Evolutionary conservation across 2,113 vertebrate species (phyloP).

Genomic region (Chionodraco myersi): DNA sequence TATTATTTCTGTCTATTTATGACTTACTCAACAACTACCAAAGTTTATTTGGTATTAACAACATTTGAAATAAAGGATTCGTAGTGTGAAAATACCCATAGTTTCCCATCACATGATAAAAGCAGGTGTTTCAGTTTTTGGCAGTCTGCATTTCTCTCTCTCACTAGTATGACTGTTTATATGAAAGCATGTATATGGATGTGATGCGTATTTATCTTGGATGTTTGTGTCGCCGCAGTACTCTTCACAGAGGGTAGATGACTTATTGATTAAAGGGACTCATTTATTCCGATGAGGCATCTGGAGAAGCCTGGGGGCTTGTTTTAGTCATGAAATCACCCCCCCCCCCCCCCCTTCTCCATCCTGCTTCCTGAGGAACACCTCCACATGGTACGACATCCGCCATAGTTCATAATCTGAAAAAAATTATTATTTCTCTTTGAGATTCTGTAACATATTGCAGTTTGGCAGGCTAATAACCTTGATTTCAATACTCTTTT

Average conservation of each 20-base stretch:
- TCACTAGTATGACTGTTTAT: slow-evolving; percentile 18
- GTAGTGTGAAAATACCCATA: too few species aligned
- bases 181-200: slow-evolving; percentile 17
- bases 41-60: too few species aligned
- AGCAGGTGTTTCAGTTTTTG: too few species aligned
- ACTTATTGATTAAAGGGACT: slow-evolving; percentile 82
- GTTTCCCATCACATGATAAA: too few species aligned
- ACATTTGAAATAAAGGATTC: too few species aligned
- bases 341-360: slow-evolving; percentile 4
- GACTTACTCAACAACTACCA: too few species aligned
- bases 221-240: slow-evolving; percentile 47
- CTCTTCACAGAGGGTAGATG: slow-evolving; percentile 69
- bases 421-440: slow-evolving; percentile 7
- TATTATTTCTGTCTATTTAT: too few species aligned
- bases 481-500: slow-evolving; percentile 16
- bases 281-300: slow-evolving; percentile 76
- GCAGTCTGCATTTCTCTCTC: too few species aligned
- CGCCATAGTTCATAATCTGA: neutral
- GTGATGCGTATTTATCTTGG: slow-evolving; percentile 47
- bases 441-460: slow-evolving; percentile 1
- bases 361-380: slow-evolving; percentile 36
- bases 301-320: slow-evolving; percentile 66
- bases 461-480: slow-evolving; percentile 14
- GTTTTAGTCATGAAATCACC: slow-evolving; percentile 65
- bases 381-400: slow-evolving; percentile 24